These are phyloP conservation scores for Muntiacus reevesi DNA, from an alignment of 2,113 vertebrate species.

Conservation along the genomic window DNA sequence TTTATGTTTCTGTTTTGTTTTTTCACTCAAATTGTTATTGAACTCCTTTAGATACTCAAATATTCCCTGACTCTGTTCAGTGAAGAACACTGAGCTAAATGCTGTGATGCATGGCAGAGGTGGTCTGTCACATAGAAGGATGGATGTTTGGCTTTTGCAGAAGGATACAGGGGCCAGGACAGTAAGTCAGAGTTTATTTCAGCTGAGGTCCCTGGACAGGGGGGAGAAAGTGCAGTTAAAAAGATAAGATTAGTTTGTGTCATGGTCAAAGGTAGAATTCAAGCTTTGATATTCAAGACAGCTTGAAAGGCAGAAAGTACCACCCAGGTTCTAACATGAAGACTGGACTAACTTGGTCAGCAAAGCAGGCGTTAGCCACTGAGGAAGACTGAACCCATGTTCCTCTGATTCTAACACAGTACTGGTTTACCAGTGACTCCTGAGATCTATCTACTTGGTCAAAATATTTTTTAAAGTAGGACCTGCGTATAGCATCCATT, in stretches of 20 bases:
- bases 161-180: not conserved
- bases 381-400: not conserved
- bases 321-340: not conserved
- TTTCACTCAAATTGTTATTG: not conserved
- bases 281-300: not conserved
- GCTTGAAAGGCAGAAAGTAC: not conserved
- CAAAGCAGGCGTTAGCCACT: not conserved
- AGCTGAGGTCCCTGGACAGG: not conserved
- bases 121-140: rapidly evolving
- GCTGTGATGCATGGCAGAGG: not conserved
- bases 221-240: not conserved
- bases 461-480: not conserved
- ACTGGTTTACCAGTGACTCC: not conserved
- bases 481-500: not conserved
- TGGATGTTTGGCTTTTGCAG: not conserved
- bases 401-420: not conserved
- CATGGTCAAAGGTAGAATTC: not conserved
- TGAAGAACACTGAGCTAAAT: not conserved
- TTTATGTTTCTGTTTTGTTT: not conserved
- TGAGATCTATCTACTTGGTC: not conserved
- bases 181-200: not conserved
- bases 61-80: not conserved
- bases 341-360: not conserved
- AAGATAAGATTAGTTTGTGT: not conserved
- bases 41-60: not conserved